Evolutionary conservation across 2,113 vertebrate species (phyloP).

Genomic region (Nibea albiflora): DNA sequence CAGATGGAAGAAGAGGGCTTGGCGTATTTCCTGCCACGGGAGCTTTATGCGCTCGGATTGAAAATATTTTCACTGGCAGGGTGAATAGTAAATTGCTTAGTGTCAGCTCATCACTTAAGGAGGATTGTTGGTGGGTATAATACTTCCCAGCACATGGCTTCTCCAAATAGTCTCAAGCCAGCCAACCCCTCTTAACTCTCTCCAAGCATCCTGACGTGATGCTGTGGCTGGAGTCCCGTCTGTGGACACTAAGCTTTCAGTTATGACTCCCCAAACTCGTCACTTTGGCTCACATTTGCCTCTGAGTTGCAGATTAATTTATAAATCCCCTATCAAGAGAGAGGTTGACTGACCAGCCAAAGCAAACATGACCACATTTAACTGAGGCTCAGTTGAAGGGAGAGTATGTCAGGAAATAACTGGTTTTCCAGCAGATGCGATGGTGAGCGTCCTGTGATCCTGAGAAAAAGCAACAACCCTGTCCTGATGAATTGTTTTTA

Average conservation of each 20-base stretch:
- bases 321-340: constrained; percentile 68
- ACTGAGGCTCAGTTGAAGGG: constrained; percentile 34
- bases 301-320: constrained; percentile 68
- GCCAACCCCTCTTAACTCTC: constrained; percentile 63
- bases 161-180: constrained; percentile 71
- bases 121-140: constrained; percentile 78
- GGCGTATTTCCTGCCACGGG: constrained; percentile 70
- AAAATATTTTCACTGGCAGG: constrained; percentile 76
- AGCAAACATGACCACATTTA: constrained; percentile 58
- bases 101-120: constrained; percentile 81
- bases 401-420: constrained; percentile 25
- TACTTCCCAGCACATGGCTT: constrained; percentile 67
- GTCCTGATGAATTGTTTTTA: not conserved
- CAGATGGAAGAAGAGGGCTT: constrained; percentile 68
- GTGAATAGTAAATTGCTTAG: constrained; percentile 79
- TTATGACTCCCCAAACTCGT: constrained; percentile 57
- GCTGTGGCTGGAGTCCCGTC: constrained; percentile 46
- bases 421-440: constrained; percentile 35
- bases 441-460: constrained; percentile 16
- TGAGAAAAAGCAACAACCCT: constrained; percentile 3
- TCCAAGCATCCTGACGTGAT: constrained; percentile 48
- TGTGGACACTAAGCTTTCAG: constrained; percentile 61
- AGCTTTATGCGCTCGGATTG: constrained; percentile 74
- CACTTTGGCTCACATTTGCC: constrained; percentile 59
- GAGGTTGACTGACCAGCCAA: constrained; percentile 51